A percentile compares a stretch with the other conserved stretches of the same genome.
Conservation (phyloP, 2,113 vertebrate genomes). For the Hyperopisus bebe region DNA sequence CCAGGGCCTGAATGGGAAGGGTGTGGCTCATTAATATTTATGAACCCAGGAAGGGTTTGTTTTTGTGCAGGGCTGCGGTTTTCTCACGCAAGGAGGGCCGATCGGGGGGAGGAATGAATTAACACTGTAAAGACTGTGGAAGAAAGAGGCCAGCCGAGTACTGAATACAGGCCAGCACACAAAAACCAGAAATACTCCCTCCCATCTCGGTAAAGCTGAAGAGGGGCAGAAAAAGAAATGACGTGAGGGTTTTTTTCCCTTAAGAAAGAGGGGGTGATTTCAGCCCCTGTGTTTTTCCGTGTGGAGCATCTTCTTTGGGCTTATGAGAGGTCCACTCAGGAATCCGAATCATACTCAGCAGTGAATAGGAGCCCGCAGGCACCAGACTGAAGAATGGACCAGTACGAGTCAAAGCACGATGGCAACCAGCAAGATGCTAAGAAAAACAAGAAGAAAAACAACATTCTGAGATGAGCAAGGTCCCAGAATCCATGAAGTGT, state of each 20-base stretch:
- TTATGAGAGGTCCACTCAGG: slow-evolving; percentile 12
- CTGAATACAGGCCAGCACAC: slow-evolving; percentile 38
- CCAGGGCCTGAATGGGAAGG: slow-evolving; percentile 49
- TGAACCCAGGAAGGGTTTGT: slow-evolving; percentile 63
- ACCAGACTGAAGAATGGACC: not conserved
- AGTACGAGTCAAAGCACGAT: not conserved
- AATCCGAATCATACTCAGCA: not conserved
- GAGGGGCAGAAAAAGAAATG: slow-evolving; percentile 30
- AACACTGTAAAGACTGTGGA: slow-evolving; percentile 33
- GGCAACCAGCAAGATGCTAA: not conserved
- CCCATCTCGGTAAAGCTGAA: slow-evolving; percentile 37
- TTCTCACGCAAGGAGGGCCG: slow-evolving; percentile 66
- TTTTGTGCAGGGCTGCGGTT: slow-evolving; percentile 54
- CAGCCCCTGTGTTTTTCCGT: slow-evolving; percentile 31
- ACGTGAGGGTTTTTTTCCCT: slow-evolving; percentile 7
- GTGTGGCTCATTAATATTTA: slow-evolving; percentile 74
- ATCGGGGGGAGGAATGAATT: slow-evolving; percentile 66
- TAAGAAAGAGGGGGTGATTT: slow-evolving; percentile 31
- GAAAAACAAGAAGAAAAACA: not conserved
- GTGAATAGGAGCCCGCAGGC: not conserved
- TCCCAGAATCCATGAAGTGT: not conserved
- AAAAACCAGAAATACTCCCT: slow-evolving; percentile 29
- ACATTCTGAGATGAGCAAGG: not conserved
- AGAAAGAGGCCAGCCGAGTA: slow-evolving; percentile 25
- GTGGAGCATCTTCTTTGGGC: slow-evolving; percentile 23